A percentile compares a stretch with the other conserved stretches of the same genome.
These are phyloP conservation scores for Asarcornis scutulata DNA, from an alignment of 2,113 vertebrate genomes.

Conservation along the genomic window DNA sequence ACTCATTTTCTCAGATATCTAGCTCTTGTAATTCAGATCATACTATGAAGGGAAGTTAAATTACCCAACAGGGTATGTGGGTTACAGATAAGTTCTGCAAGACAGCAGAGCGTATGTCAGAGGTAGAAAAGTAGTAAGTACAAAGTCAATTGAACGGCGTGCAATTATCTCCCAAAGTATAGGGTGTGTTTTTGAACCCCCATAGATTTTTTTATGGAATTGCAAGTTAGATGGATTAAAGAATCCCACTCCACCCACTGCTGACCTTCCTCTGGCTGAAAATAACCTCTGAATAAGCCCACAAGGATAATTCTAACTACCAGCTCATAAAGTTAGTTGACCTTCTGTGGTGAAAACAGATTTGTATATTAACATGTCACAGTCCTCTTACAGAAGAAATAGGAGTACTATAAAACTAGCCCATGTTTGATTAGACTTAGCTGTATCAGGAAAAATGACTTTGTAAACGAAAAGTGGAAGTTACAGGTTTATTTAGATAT, in stretches of 20 bases:
- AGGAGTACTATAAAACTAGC: neutral
- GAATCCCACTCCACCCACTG: neutral
- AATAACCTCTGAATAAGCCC: neutral
- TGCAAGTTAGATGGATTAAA: neutral
- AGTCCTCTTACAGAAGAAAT: neutral
- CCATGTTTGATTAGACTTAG: neutral
- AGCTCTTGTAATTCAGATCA: neutral
- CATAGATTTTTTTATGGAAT: neutral
- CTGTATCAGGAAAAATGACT: neutral
- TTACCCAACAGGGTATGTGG: neutral
- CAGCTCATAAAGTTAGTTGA: neutral
- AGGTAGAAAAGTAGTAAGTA: neutral
- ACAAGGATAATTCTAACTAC: neutral
- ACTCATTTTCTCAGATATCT: neutral
- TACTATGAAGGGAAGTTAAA: neutral
- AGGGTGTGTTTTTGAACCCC: neutral
- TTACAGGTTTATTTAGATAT: neutral
- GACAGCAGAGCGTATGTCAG: neutral
- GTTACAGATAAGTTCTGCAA: constrained; percentile 1
- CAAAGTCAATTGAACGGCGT: neutral
- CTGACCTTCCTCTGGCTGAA: constrained; percentile 29
- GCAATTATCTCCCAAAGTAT: constrained; percentile 39
- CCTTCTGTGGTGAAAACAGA: neutral
- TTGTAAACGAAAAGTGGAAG: neutral
- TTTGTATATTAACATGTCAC: neutral